phyloP scores from a whole-genome alignment of 2,113 vertebrate species.

The Pardalotus punctatus region DNA sequence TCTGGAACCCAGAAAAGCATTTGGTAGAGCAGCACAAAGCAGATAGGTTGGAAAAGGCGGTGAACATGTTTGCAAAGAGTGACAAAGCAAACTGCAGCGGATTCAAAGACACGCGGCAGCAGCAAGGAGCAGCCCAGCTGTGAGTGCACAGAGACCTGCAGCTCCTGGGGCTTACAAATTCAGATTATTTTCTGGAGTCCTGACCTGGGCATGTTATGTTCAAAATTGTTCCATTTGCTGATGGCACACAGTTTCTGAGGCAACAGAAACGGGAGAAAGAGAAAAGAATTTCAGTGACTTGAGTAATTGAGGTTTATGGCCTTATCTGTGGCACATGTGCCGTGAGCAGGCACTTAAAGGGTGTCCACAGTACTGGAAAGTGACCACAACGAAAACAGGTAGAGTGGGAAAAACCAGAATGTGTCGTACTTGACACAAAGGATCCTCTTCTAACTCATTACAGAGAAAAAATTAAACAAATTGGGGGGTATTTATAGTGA shows the following conservation, averaged over 20 bases:
- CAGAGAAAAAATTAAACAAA: neutral
- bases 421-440: neutral
- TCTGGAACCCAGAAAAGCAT: neutral
- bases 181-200: neutral
- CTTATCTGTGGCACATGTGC: neutral
- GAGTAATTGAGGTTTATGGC: neutral
- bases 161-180: neutral
- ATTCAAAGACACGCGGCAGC: neutral
- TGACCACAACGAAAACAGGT: accelerated
- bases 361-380: neutral
- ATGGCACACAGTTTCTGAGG: neutral
- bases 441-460: neutral
- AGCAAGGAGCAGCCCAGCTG: neutral
- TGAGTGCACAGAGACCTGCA: neutral
- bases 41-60: neutral
- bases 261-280: neutral
- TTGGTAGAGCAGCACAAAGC: neutral
- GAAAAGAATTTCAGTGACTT: neutral
- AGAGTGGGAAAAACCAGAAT: neutral
- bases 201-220: neutral
- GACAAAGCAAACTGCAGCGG: neutral
- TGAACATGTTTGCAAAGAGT: neutral
- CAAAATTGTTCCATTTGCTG: neutral
- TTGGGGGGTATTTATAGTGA: neutral
- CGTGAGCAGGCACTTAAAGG: neutral